Evolutionary conservation across 92 coral and sea anemone species (phyloP).

Genomic region (Heliopora coerulea): DNA sequence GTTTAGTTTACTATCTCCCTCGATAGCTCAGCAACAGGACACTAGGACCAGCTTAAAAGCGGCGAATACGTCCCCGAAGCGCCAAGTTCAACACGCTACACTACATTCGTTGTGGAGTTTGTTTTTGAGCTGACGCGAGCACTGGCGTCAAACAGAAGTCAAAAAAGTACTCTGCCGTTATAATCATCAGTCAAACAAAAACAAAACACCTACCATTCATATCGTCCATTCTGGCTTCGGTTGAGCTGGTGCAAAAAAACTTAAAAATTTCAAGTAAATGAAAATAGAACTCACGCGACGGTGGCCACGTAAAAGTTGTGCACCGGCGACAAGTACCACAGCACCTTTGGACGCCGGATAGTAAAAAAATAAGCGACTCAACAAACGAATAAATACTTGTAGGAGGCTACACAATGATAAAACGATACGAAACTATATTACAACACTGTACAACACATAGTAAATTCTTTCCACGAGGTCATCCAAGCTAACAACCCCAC

Average conservation of each 20-base stretch:
- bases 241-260: not conserved
- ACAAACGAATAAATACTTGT: constrained; percentile 5
- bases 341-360: constrained; percentile 20
- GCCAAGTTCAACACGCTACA: not conserved
- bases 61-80: not conserved
- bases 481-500: constrained; percentile 22
- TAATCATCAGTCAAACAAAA: not conserved
- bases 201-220: constrained; percentile 28
- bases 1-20: not conserved
- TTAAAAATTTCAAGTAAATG: constrained; percentile 32
- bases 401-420: not conserved
- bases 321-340: constrained; percentile 12
- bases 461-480: constrained; percentile 34
- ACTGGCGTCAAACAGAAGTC: constrained; percentile 29
- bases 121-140: constrained; percentile 40
- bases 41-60: not conserved
- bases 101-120: constrained; percentile 22
- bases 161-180: not conserved
- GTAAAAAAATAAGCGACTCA: constrained; percentile 13
- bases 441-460: constrained; percentile 39
- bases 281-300: constrained; percentile 18
- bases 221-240: constrained; percentile 12
- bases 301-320: not conserved
- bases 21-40: not conserved
- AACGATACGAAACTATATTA: constrained; percentile 25